These are phyloP conservation scores for Cheirogaleus major DNA, from an alignment of 2,797 vertebrate species.

Conservation along the genomic window DNA sequence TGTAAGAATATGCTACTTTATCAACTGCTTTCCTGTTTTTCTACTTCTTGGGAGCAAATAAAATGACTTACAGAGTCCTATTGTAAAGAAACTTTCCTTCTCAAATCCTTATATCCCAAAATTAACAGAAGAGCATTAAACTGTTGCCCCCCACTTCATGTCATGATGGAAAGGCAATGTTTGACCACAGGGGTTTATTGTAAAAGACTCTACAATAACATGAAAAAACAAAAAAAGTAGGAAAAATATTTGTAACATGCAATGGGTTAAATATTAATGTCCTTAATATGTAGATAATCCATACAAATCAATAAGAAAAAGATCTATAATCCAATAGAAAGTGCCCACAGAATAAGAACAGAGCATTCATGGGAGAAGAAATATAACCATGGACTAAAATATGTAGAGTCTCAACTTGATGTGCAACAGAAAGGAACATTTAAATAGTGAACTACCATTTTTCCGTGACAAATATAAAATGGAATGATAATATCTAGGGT, in stretches of 20 bases:
- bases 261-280: neutral
- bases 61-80: neutral
- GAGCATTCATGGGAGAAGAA: neutral
- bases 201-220: neutral
- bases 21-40: neutral
- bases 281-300: neutral
- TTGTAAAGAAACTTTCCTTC: neutral
- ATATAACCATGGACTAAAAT: neutral
- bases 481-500: neutral
- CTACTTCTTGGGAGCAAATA: no score
- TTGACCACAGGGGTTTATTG: neutral
- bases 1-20: neutral
- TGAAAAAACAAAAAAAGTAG: neutral
- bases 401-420: neutral
- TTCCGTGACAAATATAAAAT: neutral
- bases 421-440: neutral
- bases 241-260: neutral
- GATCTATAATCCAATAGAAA: neutral
- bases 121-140: accelerated
- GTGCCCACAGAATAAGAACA: neutral
- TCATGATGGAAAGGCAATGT: neutral
- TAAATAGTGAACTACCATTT: no score
- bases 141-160: neutral
- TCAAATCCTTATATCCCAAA: neutral
- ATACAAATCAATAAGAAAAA: neutral